Evolutionary conservation across 2,797 vertebrate species (phyloP).

Genomic region (Chiroxiphia lanceolata): DNA sequence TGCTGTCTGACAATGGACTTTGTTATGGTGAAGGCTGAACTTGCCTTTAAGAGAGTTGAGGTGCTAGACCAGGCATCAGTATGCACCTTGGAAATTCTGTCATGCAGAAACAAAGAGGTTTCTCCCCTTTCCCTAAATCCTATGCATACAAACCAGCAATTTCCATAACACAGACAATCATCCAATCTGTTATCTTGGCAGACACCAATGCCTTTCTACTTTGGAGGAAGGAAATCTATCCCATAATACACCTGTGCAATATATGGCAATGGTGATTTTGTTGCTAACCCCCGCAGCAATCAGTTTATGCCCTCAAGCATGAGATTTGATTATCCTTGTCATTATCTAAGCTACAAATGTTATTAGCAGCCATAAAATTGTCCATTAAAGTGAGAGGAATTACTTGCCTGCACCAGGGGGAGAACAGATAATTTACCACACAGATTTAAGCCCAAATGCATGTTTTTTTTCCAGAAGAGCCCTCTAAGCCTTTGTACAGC

Average conservation of each 20-base stretch:
- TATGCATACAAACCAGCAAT: constrained; percentile 52
- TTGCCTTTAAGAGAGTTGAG: neutral
- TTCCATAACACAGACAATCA: constrained; percentile 41
- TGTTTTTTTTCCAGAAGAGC: neutral
- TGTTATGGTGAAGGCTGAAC: neutral
- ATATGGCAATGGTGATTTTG: constrained; percentile 46
- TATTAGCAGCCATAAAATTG: constrained; percentile 74
- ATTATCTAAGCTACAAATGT: constrained; percentile 76
- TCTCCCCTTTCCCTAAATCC: constrained; percentile 33
- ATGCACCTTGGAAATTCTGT: neutral
- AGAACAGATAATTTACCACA: constrained; percentile 64
- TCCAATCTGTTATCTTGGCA: constrained; percentile 57
- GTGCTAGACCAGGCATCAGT: neutral
- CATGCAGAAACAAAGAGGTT: constrained; percentile 47
- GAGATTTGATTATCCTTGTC: constrained; percentile 74
- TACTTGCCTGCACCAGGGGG: constrained; percentile 61
- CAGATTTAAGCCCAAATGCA: constrained; percentile 46
- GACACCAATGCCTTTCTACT: constrained; percentile 23
- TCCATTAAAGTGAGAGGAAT: constrained; percentile 72
- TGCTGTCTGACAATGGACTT: neutral
- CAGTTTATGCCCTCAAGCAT: constrained; percentile 70
- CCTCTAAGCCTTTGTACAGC: neutral
- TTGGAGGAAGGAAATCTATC: constrained; percentile 42
- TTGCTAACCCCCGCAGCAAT: constrained; percentile 63
- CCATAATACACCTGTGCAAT: constrained; percentile 51